Evolutionary conservation across 2,888 invertebrate genomes (phyloP).

Genomic region (Drosophila incognita): DNA sequence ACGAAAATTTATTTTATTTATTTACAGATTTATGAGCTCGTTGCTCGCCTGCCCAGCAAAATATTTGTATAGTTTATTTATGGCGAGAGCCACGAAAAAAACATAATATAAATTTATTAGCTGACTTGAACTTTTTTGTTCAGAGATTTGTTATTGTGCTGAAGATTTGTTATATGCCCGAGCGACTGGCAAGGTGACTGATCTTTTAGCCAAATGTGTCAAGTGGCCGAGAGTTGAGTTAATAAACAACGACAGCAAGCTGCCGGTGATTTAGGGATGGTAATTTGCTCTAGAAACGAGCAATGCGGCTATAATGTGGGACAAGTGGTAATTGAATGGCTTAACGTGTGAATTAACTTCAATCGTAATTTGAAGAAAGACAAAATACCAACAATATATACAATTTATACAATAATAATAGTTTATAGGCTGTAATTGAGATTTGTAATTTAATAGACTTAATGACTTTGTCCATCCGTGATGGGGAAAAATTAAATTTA

Average conservation of each 20-base stretch:
- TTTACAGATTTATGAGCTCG: conserved; percentile 79
- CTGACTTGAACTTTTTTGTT: conserved; percentile 60
- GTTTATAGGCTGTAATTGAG: not conserved
- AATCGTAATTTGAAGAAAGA: not conserved
- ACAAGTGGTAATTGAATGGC: conserved; percentile 36
- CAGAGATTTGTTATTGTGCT: conserved; percentile 31
- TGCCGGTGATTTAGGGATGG: conserved; percentile 27
- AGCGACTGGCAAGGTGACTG: conserved; percentile 68
- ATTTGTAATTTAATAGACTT: not conserved
- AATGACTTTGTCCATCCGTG: not conserved
- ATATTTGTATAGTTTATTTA: conserved; percentile 77
- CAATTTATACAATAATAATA: not conserved
- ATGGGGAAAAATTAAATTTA: not conserved
- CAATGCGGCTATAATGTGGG: conserved; percentile 12
- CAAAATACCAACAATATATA: not conserved
- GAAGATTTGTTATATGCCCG: conserved; percentile 50
- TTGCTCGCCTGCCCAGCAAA: conserved; percentile 52
- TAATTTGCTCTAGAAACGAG: conserved; percentile 8
- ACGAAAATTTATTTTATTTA: conserved; percentile 76
- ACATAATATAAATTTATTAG: conserved; percentile 68
- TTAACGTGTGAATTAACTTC: conserved; percentile 10
- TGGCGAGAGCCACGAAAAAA: conserved; percentile 53
- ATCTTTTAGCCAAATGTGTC: conserved; percentile 74
- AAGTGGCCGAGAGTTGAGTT: conserved; percentile 59
- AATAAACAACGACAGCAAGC: conserved; percentile 43